Percentiles rank a stretch among this genome's conserved stretches.
Evolutionary conservation across 2,888 invertebrate species (phyloP).

Genomic region (Steinernema carpocapsae): DNA sequence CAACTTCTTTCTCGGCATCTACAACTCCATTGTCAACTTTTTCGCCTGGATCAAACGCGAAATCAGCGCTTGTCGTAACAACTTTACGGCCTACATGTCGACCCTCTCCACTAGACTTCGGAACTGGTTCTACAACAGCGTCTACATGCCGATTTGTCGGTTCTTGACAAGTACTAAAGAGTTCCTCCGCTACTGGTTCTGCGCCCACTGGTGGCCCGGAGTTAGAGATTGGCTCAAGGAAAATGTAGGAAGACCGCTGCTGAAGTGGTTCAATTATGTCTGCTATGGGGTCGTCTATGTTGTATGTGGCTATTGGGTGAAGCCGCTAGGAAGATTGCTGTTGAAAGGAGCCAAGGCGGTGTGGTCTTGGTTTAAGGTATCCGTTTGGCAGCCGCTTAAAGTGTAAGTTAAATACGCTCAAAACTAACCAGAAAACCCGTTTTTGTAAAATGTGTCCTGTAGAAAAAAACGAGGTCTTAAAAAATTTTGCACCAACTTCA

Average conservation of each 20-base stretch:
- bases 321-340: conserved; percentile 41
- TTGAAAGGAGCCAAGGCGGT: not conserved
- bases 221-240: conserved; percentile 48
- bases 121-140: not conserved
- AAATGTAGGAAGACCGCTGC: conserved; percentile 36
- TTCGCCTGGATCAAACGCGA: conserved; percentile 13
- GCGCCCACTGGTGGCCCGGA: conserved; percentile 64
- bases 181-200: conserved; percentile 58
- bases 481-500: too few species aligned
- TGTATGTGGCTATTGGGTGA: conserved; percentile 52
- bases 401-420: too few species aligned
- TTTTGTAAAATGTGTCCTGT: too few species aligned
- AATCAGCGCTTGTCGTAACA: not conserved
- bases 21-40: conserved; percentile 16
- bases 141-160: not conserved
- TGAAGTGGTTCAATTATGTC: conserved; percentile 37
- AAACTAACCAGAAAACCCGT: too few species aligned
- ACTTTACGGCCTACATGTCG: not conserved
- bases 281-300: conserved; percentile 46
- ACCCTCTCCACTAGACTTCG: not conserved
- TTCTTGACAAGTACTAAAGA: not conserved
- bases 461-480: too few species aligned
- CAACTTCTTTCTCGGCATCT: conserved; percentile 4
- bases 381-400: conserved; percentile 22
- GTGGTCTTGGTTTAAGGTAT: not conserved